Percentiles rank a stretch among this genome's conserved stretches.
These are phyloP conservation scores for Gyps fulvus DNA, from an alignment of 2,113 vertebrate species.

Conservation along the genomic window DNA sequence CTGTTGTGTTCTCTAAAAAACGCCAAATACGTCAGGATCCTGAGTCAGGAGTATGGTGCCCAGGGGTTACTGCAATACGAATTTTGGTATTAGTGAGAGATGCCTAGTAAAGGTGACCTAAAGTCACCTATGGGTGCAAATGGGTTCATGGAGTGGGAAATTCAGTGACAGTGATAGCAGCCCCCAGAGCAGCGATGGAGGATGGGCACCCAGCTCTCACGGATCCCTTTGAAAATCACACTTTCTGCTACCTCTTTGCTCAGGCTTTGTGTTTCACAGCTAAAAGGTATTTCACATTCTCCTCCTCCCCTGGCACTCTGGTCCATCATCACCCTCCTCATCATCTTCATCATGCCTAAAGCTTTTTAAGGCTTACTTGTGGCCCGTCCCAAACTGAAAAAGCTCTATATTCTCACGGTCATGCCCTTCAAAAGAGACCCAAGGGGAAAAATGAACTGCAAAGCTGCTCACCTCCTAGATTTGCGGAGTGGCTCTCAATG, in stretches of 20 bases:
- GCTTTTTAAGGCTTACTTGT: background rate
- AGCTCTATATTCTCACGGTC: background rate
- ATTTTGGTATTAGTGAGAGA: background rate
- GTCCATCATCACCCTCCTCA: background rate
- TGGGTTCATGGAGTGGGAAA: background rate
- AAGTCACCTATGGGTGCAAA: background rate
- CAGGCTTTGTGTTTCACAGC: accelerated
- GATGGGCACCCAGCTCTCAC: background rate
- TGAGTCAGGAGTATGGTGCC: background rate
- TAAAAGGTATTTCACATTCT: background rate
- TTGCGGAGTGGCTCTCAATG: background rate
- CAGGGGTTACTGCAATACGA: background rate
- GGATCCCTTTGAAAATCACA: background rate
- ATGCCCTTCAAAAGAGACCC: background rate
- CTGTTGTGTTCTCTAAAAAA: background rate
- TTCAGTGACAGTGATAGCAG: background rate
- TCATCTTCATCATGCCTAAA: background rate
- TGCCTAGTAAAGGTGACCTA: background rate
- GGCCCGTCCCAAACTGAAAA: background rate
- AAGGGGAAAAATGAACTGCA: background rate
- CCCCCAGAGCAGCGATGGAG: background rate
- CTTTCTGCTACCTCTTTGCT: background rate
- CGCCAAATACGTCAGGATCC: accelerated
- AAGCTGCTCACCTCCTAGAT: background rate
- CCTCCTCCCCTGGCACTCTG: accelerated